Base-by-base conservation (phyloP, 2,797 vertebrate genomes). In the Falco novaeseelandiae region DNA sequence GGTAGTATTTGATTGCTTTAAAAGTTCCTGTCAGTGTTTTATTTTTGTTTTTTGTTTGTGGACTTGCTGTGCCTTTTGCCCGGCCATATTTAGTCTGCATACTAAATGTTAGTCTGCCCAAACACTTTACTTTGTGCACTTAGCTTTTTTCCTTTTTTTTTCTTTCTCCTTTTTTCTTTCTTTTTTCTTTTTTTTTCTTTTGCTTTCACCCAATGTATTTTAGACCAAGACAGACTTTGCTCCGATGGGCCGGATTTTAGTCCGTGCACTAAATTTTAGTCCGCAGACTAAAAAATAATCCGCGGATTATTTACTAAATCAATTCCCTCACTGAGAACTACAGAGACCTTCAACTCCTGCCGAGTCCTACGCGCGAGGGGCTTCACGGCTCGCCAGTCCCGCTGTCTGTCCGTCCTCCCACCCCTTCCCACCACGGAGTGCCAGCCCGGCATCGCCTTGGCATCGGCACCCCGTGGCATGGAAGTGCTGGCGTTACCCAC, bases 231-330 rank as follows among this genome's bases (percentile, higher is more conserved):
- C 90, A 98, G 94, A 97, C 96, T 97, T 97, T 94, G 96, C 96
- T 97, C 96, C 29, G 14, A 97, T 69, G 98, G 98, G 98, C 98
- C 96, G 87, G 97, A 97, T 98, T 98, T 98, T 98, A 97, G 97
- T 98, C 98, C 96, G 92, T 98, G 96, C 97, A 98, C 98, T 98
- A 98, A 97, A 98, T 98, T 98, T 98, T 98, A 98, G 98, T 98
- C 97, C 98, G 98, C 98, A 98, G 98, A 98, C 98, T 98, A 98
- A 98, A 98, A 98, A 98, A 93, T 97, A 98, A 98, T 98, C 98
- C 98, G 98, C 98, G 98, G 98, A 98, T 98, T 98, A 98, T 98
- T 98, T 98, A 97, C 97, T 97, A 92, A 95, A 95, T 95, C 94
- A 48, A 97, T 98, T 98, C 98, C 93, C 98, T 98, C 98, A 98